Percentiles rank a stretch among this genome's conserved stretches.
phyloP scores from a whole-genome alignment of 2,888 invertebrate species.

The Pinctada fucata region DNA sequence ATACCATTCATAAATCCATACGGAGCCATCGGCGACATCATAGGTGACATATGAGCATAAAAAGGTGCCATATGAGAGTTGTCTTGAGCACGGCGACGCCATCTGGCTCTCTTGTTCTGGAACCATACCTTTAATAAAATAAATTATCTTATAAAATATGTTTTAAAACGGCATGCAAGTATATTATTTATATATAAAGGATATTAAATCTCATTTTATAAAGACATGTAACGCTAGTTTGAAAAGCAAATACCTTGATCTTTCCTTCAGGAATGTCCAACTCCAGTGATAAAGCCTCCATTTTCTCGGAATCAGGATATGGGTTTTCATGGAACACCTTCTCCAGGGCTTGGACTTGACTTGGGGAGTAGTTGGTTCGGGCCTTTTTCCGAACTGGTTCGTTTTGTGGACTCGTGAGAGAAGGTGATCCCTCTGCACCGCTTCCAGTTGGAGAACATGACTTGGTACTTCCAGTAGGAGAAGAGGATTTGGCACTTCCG shows the following conservation, averaged over 20 bases:
- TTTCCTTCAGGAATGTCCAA: constrained; percentile 58
- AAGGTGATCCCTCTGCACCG: constrained; percentile 24
- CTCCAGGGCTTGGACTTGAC: constrained; percentile 55
- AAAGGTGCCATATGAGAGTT: constrained; percentile 43
- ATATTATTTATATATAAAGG: no score
- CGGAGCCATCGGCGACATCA: constrained; percentile 50
- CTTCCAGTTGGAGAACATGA: constrained; percentile 33
- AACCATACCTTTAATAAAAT: constrained; percentile 58
- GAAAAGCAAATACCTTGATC: constrained; percentile 50
- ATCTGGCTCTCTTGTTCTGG: constrained; percentile 64
- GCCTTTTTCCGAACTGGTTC: constrained; percentile 52
- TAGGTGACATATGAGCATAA: constrained; percentile 45
- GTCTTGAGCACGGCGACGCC: constrained; percentile 58
- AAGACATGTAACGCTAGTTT: no score
- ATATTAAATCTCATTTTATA: no score
- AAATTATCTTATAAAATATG: not conserved
- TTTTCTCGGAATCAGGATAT: constrained; percentile 58
- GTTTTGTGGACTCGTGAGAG: constrained; percentile 46
- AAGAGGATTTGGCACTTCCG: constrained; percentile 40
- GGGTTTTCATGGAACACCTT: constrained; percentile 62
- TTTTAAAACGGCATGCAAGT: no score
- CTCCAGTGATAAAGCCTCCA: constrained; percentile 56
- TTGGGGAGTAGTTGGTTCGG: constrained; percentile 58
- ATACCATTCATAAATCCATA: constrained; percentile 52
- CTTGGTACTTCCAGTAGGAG: constrained; percentile 30